phyloP scores from a whole-genome alignment of 2,888 invertebrate species.

The Aphrophora alni region DNA sequence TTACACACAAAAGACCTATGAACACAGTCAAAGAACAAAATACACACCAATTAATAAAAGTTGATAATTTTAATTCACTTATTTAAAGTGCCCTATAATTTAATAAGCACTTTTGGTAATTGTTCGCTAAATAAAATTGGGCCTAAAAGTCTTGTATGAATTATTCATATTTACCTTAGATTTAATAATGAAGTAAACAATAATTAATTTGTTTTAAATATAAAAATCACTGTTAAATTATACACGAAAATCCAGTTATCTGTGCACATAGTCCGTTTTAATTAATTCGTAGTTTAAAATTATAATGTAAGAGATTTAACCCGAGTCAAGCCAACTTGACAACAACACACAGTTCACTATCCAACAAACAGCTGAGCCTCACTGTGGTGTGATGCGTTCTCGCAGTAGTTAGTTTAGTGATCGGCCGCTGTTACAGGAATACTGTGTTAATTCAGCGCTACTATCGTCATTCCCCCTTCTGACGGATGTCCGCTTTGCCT shows the following conservation, averaged over 20 bases:
- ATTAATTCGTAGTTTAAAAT: neutral
- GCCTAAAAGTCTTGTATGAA: neutral
- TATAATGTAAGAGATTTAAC: neutral
- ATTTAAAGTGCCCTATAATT: neutral
- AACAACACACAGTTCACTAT: conserved; percentile 24
- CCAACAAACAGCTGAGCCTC: conserved; percentile 31
- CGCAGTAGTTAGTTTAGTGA: conserved; percentile 21
- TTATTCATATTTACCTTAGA: neutral
- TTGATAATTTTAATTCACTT: neutral
- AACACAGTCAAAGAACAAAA: neutral
- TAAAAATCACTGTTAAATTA: neutral
- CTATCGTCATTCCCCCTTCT: conserved; percentile 19
- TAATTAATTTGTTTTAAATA: neutral
- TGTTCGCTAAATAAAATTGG: neutral
- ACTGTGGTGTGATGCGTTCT: conserved; percentile 17
- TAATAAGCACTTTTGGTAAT: neutral
- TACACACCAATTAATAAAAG: no score
- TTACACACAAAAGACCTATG: neutral
- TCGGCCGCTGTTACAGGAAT: conserved; percentile 22
- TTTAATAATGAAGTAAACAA: neutral
- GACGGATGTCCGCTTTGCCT: conserved; percentile 37
- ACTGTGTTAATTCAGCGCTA: conserved; percentile 25
- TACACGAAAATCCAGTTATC: neutral
- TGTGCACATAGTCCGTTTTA: neutral
- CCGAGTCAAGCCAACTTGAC: neutral